Evolutionary conservation across 92 coral and sea anemone species (phyloP).

Genomic region (Palythoa grandis): DNA sequence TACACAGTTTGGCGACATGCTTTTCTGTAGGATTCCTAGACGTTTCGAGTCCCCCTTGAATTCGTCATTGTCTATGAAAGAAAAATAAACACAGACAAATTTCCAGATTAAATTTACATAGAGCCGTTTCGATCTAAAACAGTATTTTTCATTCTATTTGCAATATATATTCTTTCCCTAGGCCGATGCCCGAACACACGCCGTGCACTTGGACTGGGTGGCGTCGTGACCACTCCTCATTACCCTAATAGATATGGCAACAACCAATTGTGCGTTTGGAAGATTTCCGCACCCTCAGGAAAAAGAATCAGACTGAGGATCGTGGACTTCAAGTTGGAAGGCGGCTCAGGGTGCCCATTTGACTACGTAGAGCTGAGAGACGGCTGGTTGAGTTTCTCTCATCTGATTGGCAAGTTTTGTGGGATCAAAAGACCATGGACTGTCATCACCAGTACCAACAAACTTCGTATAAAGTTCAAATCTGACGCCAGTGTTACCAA

Average conservation of each 20-base stretch:
- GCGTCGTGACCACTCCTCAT: constrained; percentile 34
- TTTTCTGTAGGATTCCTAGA: too few relatives aligned
- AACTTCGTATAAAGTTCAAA: constrained; percentile 53
- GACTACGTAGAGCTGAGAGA: constrained; percentile 57
- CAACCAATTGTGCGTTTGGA: constrained; percentile 65
- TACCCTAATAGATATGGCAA: constrained; percentile 65
- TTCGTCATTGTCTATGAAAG: too few relatives aligned
- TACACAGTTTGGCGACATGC: too few relatives aligned
- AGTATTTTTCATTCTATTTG: too few relatives aligned
- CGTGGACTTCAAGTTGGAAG: constrained; percentile 64
- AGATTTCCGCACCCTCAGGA: constrained; percentile 52
- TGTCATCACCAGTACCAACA: constrained; percentile 42
- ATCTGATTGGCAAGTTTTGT: constrained; percentile 74
- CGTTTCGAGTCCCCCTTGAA: too few relatives aligned
- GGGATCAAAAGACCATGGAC: constrained; percentile 45
- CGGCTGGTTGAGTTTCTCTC: neutral
- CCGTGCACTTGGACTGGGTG: neutral
- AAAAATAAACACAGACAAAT: too few relatives aligned
- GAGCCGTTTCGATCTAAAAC: too few relatives aligned
- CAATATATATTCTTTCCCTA: neutral
- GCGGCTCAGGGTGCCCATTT: constrained; percentile 48
- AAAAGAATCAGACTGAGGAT: constrained; percentile 46
- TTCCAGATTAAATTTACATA: too few relatives aligned
- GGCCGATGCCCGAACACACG: neutral
- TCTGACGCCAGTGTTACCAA: constrained; percentile 70